phyloP scores from a whole-genome alignment of 2,888 invertebrate genomes.

The Machimus rusticus region DNA sequence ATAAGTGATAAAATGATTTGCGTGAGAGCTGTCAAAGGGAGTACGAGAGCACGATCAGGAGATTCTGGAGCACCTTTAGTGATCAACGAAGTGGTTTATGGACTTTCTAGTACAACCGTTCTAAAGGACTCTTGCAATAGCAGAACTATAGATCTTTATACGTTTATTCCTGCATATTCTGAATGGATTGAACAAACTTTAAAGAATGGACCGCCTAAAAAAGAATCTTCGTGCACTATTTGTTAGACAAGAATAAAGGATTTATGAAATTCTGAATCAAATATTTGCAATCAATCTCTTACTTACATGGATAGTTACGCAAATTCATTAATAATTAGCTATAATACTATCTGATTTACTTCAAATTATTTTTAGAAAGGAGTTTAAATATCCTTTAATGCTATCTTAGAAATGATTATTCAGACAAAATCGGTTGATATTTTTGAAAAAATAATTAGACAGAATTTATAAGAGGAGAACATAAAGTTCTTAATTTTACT shows the following conservation, averaged over 20 bases:
- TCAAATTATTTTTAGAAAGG: too few species aligned
- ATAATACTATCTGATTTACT: too few species aligned
- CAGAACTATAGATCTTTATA: not conserved
- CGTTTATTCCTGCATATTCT: not conserved
- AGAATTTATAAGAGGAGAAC: too few species aligned
- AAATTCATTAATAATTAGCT: too few species aligned
- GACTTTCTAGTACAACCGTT: not conserved
- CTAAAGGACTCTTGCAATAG: not conserved
- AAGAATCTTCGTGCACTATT: not conserved
- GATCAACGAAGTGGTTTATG: not conserved
- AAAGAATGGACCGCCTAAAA: not conserved
- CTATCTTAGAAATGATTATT: too few species aligned
- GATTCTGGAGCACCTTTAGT: not conserved
- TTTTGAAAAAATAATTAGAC: too few species aligned
- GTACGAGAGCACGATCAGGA: not conserved
- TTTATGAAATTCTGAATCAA: not conserved
- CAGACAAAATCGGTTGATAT: too few species aligned
- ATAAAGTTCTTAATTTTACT: too few species aligned
- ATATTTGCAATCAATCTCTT: too few species aligned
- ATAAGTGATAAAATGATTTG: not conserved
- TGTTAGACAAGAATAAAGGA: not conserved
- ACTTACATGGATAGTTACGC: too few species aligned
- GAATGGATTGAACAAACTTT: not conserved
- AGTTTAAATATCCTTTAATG: too few species aligned
- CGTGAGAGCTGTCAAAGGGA: not conserved